Evolutionary conservation across 2,797 vertebrate genomes (phyloP).

Genomic region (Merluccius polli): DNA sequence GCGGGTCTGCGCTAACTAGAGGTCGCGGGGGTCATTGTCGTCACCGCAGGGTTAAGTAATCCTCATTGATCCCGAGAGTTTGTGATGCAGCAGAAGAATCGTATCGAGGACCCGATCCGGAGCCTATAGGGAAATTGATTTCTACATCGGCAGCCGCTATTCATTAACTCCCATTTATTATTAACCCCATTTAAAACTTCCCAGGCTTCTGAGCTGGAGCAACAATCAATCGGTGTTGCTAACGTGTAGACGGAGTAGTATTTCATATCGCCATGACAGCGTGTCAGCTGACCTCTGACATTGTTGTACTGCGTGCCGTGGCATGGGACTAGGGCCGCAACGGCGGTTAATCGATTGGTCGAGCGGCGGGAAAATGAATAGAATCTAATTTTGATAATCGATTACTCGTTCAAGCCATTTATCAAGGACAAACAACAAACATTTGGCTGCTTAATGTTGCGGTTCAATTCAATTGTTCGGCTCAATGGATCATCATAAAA

Average conservation of each 20-base stretch:
- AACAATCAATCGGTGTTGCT: neutral
- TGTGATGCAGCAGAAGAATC: slow-evolving; percentile 35
- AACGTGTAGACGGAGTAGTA: neutral
- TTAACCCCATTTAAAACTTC: neutral
- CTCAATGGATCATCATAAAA: no score
- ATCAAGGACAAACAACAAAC: no score
- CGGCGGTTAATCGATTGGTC: no score
- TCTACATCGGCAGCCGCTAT: neutral
- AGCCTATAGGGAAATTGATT: neutral
- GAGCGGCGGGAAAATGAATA: no score
- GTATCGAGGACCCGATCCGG: slow-evolving; percentile 50
- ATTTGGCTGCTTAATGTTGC: no score
- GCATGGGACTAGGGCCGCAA: neutral
- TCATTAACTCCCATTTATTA: no score
- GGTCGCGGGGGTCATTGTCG: slow-evolving; percentile 45
- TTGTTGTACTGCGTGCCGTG: neutral
- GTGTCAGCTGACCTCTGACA: neutral
- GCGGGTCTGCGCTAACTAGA: slow-evolving; percentile 36
- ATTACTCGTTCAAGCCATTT: no score
- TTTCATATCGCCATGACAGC: no score
- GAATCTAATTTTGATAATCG: no score
- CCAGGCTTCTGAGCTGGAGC: neutral
- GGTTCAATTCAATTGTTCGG: no score
- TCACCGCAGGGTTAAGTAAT: slow-evolving; percentile 12
- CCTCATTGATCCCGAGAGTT: slow-evolving; percentile 39